Conservation (phyloP, 2,113 vertebrate species). For the Sylvia atricapilla region DNA sequence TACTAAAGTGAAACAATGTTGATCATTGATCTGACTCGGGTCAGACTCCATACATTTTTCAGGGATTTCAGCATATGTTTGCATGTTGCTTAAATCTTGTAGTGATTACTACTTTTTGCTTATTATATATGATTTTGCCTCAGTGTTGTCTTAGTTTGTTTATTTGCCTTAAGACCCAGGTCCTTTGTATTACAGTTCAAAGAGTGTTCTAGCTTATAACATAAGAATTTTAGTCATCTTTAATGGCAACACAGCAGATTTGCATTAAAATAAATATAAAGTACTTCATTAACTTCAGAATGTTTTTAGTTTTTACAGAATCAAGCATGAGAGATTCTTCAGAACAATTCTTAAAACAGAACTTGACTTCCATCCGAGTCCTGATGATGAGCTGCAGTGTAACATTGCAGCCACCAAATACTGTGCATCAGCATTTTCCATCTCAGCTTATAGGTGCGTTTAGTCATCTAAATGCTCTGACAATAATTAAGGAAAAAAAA, state of each 20-base stretch:
- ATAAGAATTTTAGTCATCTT: neutral
- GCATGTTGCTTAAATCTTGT: neutral
- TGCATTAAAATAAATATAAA: neutral
- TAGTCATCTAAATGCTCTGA: neutral
- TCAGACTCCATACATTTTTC: neutral
- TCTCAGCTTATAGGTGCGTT: neutral
- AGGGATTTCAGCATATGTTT: neutral
- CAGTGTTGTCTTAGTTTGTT: neutral
- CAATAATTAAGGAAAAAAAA: neutral
- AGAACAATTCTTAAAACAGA: neutral
- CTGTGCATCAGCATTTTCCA: accelerated
- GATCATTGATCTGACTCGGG: neutral
- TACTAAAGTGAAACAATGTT: neutral
- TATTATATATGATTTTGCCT: neutral
- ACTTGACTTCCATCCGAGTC: neutral
- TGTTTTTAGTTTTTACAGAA: neutral
- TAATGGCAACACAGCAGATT: neutral
- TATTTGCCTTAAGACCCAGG: neutral
- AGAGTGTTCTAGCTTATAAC: neutral
- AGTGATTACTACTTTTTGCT: neutral
- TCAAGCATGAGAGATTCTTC: neutral
- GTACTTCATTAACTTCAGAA: neutral
- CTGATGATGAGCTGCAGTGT: neutral
- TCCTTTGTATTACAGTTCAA: neutral
- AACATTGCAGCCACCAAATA: neutral